Evolutionary conservation across 2,113 vertebrate species (phyloP), one percentile per base, ranked within the genome.

Genomic region (Mesoclemmys tuberculata): DNA sequence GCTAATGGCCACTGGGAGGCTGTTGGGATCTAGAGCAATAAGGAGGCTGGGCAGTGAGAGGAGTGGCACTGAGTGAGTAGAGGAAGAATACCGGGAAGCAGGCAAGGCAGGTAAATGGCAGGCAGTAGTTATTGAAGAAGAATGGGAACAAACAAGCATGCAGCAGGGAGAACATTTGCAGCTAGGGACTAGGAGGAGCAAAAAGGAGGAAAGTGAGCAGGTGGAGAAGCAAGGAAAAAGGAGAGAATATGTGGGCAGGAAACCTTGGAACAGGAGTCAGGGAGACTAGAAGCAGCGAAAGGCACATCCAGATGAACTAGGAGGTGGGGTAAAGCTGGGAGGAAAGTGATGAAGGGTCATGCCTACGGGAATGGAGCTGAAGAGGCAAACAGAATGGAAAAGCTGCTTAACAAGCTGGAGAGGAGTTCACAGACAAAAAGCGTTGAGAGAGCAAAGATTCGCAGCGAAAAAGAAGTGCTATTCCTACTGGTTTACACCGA

Each of bases 161-260:
- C 26, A 75, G 26, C 26, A n/a, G 51, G n/a, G 26, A 46, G 38
- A 29, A 44, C 10, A 3, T 19, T 13, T 2, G 0, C 13, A 79
- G 38, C 46, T 41, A 46, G 31, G 31, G 10, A 80, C 19, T 46
- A 38, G 6, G 51, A 38, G 2, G 2, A 24, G 31, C 29, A 80
- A 2, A 9, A 14, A 44, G 22, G 21, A 80, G 10, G 77, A 26
- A 13, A 35, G 48, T 41, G 26, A 77, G 54, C 24, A 0, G 1
- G 38, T 6, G 41, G 54, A n/a, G 44, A 6, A 49, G 52, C 31
- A 0, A 0, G 10, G 27, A 8, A 14, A 2, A 8, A 46, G 87
- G 85, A 38, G 27, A 10, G n/a, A 14, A 68, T 1, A 0, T 6
- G 41, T 12, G 19, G 52, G 41, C 26, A 14, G 0, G 49, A 44